Base-by-base conservation (phyloP, 2,888 invertebrate genomes). In the Cryptophagus acutangulus region DNA sequence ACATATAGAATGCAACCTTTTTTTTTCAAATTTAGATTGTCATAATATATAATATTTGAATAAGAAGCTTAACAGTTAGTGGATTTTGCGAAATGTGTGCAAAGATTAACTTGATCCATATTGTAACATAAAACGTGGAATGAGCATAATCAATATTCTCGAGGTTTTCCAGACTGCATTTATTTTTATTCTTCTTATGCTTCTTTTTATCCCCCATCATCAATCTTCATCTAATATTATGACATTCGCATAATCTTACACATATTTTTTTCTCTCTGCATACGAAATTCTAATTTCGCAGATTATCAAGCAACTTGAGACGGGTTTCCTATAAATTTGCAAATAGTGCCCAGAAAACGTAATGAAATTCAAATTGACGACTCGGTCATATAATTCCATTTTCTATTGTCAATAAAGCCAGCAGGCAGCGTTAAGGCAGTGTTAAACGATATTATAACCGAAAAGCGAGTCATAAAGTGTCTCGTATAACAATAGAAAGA, bases 401-500 rank as follows among this genome's bases (percentile, higher is more conserved):
- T 20, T 20, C 5, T 20, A 9, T n/a, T n/a, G n/a, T n/a, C n/a
- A n/a, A n/a, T n/a, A n/a, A n/a, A n/a, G n/a, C n/a, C n/a, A n/a
- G n/a, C n/a, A n/a, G n/a, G n/a, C n/a, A n/a, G n/a, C n/a, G n/a
- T n/a, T n/a, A 26, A 26, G n/a, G n/a, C n/a, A 3, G 26, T n/a
- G 26, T 26, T 26, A 26, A 26, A 26, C 26, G 26, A 26, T 26
- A 26, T 26, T 26, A 26, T 26, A 26, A 26, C 12, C 26, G 26
- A 26, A 26, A 12, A 26, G 26, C 10, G 26, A 26, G 28, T 46
- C 48, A 49, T 52, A 54, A 54, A 54, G 39, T 49, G 51, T 44
- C 12, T 48, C 49, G 46, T 49, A 51, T 52, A 52, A 52, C 52
- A 54, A 54, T 52, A 45, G 54, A 52, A 52, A 52, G 54, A 54